Conservation (phyloP, 2,797 vertebrate genomes). For the Argya squamiceps region DNA sequence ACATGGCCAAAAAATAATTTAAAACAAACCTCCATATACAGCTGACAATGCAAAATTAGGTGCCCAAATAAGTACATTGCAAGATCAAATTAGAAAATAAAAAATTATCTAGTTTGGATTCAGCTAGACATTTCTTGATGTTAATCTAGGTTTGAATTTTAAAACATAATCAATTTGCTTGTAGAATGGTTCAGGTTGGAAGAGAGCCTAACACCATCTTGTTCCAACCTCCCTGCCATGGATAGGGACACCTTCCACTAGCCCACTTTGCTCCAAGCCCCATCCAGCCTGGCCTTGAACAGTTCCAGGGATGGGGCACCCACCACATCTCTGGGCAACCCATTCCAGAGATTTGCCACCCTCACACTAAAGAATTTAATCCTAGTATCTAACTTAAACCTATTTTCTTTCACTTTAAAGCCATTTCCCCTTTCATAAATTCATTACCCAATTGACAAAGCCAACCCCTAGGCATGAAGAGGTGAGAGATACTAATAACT, state of each 20-base stretch:
- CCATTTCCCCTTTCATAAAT: background rate
- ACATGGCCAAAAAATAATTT: background rate
- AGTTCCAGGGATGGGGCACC: background rate
- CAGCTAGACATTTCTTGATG: background rate
- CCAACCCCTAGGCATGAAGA: background rate
- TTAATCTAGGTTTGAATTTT: background rate
- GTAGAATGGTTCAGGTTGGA: background rate
- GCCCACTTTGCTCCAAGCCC: background rate
- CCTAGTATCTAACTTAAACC: background rate
- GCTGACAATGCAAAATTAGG: background rate
- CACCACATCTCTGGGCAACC: background rate
- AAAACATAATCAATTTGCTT: background rate
- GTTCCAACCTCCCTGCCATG: background rate
- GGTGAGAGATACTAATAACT: background rate
- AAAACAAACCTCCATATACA: background rate
- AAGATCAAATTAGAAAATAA: background rate
- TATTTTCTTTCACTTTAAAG: background rate
- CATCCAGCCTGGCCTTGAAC: background rate
- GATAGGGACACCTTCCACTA: background rate
- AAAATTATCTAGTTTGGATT: background rate
- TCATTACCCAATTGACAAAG: background rate
- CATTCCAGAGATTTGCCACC: background rate
- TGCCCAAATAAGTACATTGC: background rate
- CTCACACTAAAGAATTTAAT: background rate
- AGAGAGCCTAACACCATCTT: background rate